These are phyloP conservation scores for Lagenorhynchus albirostris DNA, from an alignment of 2,113 vertebrate genomes.

Conservation along the genomic window DNA sequence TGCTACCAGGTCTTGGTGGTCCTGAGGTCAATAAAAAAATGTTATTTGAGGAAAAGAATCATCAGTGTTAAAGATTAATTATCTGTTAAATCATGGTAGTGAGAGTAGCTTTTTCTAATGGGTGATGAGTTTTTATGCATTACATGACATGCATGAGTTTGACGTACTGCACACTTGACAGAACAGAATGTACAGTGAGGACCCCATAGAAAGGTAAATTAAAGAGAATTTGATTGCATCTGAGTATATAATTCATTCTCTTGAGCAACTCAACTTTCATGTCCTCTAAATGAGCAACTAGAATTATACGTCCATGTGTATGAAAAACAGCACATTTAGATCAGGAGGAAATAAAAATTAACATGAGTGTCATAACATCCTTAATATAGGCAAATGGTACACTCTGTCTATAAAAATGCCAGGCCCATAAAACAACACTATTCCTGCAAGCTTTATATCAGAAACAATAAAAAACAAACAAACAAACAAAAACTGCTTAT, in stretches of 20 bases:
- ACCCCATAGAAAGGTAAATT: neutral
- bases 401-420: neutral
- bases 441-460: neutral
- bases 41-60: neutral
- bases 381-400: neutral
- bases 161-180: neutral
- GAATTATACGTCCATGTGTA: neutral
- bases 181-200: neutral
- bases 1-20: conserved; percentile 25
- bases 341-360: neutral
- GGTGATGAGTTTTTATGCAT: neutral
- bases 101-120: neutral
- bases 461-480: neutral
- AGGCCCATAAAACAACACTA: neutral
- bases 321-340: neutral
- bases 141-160: neutral
- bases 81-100: neutral
- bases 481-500: neutral
- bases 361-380: neutral
- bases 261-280: neutral
- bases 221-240: neutral
- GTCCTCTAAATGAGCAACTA: neutral
- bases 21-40: neutral
- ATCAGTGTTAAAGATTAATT: neutral
- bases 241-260: neutral